These are phyloP conservation scores for Streptopelia turtur DNA, from an alignment of 2,797 vertebrate species.

Conservation along the genomic window DNA sequence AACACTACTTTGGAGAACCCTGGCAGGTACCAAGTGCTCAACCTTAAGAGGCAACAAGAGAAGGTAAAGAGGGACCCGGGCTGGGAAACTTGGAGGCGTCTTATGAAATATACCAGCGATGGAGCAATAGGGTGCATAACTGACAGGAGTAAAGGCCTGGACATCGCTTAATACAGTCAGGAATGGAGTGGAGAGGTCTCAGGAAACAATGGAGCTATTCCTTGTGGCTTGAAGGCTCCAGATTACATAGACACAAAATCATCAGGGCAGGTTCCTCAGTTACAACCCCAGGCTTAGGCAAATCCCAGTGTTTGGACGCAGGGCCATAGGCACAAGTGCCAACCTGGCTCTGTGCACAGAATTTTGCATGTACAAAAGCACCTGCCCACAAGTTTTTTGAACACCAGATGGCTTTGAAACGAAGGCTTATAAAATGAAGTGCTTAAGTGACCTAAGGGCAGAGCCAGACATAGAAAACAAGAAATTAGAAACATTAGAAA, in stretches of 20 bases:
- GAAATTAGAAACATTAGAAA: neutral
- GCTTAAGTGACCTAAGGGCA: neutral
- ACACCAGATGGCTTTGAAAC: neutral
- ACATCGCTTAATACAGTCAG: neutral
- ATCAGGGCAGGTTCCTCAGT: neutral
- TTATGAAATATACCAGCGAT: neutral
- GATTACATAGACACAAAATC: neutral
- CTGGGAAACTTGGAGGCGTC: neutral
- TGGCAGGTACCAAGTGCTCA: neutral
- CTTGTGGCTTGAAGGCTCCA: neutral
- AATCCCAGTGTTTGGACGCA: neutral
- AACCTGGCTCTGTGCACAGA: neutral
- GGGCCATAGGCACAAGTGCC: neutral
- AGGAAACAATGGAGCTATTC: neutral
- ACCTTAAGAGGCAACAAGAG: neutral
- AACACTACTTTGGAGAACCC: neutral
- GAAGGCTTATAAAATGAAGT: neutral
- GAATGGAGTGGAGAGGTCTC: neutral
- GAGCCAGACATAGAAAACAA: neutral
- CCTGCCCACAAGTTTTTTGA: neutral
- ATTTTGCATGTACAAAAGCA: neutral
- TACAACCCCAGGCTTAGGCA: neutral
- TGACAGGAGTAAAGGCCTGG: neutral
- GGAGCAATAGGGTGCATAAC: neutral
- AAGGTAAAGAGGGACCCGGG: neutral